Conservation (phyloP, 2,888 invertebrate species). For the Ecdyonurus torrentis region DNA sequence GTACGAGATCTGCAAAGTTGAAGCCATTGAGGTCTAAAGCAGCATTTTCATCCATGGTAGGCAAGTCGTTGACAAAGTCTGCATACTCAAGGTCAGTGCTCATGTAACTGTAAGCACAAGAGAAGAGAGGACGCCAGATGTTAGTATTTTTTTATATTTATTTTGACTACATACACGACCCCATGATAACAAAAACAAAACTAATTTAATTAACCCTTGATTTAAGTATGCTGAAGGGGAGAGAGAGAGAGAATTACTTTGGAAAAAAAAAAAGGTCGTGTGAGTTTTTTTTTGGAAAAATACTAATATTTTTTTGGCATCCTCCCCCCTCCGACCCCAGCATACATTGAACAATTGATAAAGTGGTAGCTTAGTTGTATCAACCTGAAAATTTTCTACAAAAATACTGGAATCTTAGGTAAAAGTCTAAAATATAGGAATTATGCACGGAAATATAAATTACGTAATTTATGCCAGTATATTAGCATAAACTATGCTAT, state of each 20-base stretch:
- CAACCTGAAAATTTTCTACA: too few species aligned
- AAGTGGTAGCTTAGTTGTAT: too few species aligned
- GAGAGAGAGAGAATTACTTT: neutral
- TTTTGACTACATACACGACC: neutral
- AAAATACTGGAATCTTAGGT: too few species aligned
- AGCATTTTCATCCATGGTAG: slow-evolving; percentile 14
- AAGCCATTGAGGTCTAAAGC: slow-evolving; percentile 13
- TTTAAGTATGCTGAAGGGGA: neutral
- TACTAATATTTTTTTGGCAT: neutral
- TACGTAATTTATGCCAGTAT: too few species aligned
- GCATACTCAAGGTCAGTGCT: slow-evolving; percentile 16
- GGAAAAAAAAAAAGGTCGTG: too few species aligned
- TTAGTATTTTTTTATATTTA: neutral
- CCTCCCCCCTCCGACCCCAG: neutral
- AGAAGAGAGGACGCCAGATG: slow-evolving; percentile 8
- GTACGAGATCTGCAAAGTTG: slow-evolving; percentile 12
- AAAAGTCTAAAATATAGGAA: too few species aligned
- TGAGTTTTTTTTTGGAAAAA: too few species aligned
- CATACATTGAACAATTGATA: too few species aligned
- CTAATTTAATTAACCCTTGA: neutral
- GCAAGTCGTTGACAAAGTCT: slow-evolving; percentile 16
- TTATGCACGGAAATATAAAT: too few species aligned
- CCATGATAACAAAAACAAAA: neutral
- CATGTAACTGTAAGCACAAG: slow-evolving; percentile 12
- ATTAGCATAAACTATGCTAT: too few species aligned